Evolutionary conservation across 2,113 vertebrate genomes (phyloP), one percentile per base, ranked within the genome.

Genomic region (Stomatorhinus ivindoensis): DNA sequence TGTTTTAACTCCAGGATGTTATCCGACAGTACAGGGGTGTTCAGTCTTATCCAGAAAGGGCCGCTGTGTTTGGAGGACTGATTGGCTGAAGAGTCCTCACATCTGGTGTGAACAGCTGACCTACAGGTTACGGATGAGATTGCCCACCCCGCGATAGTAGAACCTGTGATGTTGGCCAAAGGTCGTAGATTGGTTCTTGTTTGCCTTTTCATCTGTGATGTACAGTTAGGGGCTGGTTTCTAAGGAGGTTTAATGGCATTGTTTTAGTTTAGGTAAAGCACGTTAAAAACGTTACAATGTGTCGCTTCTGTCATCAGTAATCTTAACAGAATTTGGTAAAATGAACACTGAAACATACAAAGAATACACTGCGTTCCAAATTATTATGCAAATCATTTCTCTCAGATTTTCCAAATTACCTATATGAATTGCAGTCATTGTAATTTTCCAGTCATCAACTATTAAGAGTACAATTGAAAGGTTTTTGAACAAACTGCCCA

Each of bases 201-300:
- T 76, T 47, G 39, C 82, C 82, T 84, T 84, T 84, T 84, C 44
- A 47, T 84, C 73, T 80, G 31, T 80, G 73, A 80, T 80, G 73
- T 80, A 42, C 73, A 80, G 73, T 80, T 80, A 39, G 31, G 4
- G 39, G 35, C 73, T 17, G 73, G 73, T 80, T 80, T 35, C 31
- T 31, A 69, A 31, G 17, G 6, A 80, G 31, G 73, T 39, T 19
- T 80, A n/a, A 80, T 42, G 17, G 35, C 31, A 15, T 42, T 80
- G 35, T 80, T 80, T 80, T 80, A 80, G 73, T 80, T 39, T 80
- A 80, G 73, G 4, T 39, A 42, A 80, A 80, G 73, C 73, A 80
- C 73, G 17, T 35, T 80, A 80, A 80, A 42, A 35, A 80, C 5
- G 17, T 80, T 42, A 80, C 35, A 80, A 42, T 80, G 27, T 69